Conservation (phyloP, 2,797 vertebrate genomes). For the Sebastiscus albofasciatus region DNA sequence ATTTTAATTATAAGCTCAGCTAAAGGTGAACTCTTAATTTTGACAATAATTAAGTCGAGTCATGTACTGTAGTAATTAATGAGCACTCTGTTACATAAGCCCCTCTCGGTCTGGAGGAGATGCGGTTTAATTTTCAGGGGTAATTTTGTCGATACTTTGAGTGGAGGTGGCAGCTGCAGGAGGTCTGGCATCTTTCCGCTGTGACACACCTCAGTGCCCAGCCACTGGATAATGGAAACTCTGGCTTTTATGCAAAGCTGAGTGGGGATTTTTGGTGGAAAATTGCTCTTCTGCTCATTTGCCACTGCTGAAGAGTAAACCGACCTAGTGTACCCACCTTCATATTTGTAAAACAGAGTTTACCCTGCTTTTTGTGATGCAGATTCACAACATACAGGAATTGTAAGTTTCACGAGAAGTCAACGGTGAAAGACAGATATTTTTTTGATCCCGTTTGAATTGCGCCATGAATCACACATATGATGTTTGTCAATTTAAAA, state of each 20-base stretch:
- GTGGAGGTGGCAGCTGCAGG: constrained; percentile 43
- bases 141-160: constrained; percentile 9
- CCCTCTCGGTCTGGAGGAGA: background rate
- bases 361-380: background rate
- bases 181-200: constrained; percentile 26
- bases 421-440: no score
- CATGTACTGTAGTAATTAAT: constrained; percentile 11
- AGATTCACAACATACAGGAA: background rate
- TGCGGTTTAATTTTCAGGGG: constrained; percentile 21
- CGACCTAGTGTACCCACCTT: background rate
- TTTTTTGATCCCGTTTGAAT: background rate
- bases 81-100: constrained; percentile 9
- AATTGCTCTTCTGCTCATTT: constrained; percentile 8
- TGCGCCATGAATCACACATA: no score
- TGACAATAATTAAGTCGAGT: background rate
- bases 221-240: constrained; percentile 13
- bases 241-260: constrained; percentile 17
- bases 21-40: background rate
- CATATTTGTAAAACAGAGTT: background rate
- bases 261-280: background rate
- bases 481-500: no score
- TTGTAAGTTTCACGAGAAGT: background rate
- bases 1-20: background rate
- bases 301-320: background rate
- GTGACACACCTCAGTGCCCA: constrained; percentile 31